These are phyloP conservation scores for Drosophila testacea DNA, from an alignment of 2,888 invertebrate species.

Conservation along the genomic window DNA sequence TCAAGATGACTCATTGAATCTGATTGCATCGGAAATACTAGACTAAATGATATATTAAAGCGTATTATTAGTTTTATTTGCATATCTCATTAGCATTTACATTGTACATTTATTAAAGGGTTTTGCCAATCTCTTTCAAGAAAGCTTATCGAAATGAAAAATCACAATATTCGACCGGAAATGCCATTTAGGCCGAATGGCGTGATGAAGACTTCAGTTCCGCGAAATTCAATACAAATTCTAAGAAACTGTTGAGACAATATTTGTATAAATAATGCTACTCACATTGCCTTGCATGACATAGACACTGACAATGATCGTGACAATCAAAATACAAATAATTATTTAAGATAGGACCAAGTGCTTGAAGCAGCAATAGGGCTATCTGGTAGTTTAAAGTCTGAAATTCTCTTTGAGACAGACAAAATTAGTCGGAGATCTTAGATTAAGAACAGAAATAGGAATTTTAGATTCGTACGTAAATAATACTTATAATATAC, in stretches of 20 bases:
- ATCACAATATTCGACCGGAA: conserved; percentile 27
- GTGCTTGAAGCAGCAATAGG: conserved; percentile 1
- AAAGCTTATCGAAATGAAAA: background rate
- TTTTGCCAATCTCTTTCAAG: background rate
- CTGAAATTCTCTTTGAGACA: too few relatives aligned
- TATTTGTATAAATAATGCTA: conserved; percentile 2
- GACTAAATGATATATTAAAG: conserved; percentile 22
- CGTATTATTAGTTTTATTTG: conserved; percentile 4
- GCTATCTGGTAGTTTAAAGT: too few relatives aligned
- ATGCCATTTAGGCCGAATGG: conserved; percentile 19
- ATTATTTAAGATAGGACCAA: conserved; percentile 22
- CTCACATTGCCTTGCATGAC: conserved; percentile 18
- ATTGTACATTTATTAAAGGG: background rate
- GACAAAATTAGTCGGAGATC: too few relatives aligned
- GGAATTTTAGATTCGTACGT: too few relatives aligned
- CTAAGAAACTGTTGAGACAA: conserved; percentile 41
- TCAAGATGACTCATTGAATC: conserved; percentile 27
- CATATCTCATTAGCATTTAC: conserved; percentile 1
- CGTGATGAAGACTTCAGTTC: conserved; percentile 34
- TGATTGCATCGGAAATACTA: conserved; percentile 55
- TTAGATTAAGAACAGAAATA: too few relatives aligned
- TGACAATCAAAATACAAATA: conserved; percentile 45
- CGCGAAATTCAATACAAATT: conserved; percentile 53
- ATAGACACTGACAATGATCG: conserved; percentile 43
- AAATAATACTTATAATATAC: too few relatives aligned